A percentile compares a stretch with the other conserved stretches of the same genome.
phyloP scores from a whole-genome alignment of 2,888 invertebrate genomes.

The Pharmacophagus antenor region DNA sequence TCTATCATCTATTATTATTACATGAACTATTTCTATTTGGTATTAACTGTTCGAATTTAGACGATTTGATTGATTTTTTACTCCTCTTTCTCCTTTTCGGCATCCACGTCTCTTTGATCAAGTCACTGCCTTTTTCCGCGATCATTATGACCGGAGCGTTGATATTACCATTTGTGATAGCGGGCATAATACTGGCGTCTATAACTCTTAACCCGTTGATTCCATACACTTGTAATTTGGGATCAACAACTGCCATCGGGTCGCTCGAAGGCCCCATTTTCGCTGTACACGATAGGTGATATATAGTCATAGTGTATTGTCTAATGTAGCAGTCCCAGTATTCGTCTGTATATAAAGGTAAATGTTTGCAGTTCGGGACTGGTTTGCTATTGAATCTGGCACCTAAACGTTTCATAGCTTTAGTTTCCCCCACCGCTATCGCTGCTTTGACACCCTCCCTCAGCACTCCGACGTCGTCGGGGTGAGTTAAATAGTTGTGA shows the following conservation, averaged over 20 bases:
- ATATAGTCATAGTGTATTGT: conserved; percentile 93
- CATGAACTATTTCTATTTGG: conserved; percentile 46
- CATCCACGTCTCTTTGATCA: conserved; percentile 88
- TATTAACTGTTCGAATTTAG: conserved; percentile 44
- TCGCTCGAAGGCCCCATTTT: conserved; percentile 91
- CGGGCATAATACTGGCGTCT: conserved; percentile 94
- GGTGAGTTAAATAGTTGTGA: conserved; percentile 95
- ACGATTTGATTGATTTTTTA: conserved; percentile 52
- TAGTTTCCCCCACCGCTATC: conserved; percentile 88
- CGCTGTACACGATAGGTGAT: conserved; percentile 90
- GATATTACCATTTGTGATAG: conserved; percentile 92
- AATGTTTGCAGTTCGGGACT: conserved; percentile 90
- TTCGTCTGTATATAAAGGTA: conserved; percentile 88
- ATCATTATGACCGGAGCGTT: conserved; percentile 95
- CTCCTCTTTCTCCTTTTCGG: conserved; percentile 47
- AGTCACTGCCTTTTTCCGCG: conserved; percentile 91
- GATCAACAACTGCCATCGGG: conserved; percentile 90
- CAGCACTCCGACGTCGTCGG: conserved; percentile 90
- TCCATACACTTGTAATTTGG: conserved; percentile 88
- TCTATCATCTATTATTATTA: conserved; percentile 56
- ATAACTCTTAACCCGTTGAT: conserved; percentile 89
- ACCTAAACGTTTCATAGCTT: conserved; percentile 89
- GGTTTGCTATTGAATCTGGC: conserved; percentile 87
- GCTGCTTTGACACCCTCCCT: conserved; percentile 94
- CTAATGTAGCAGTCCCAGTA: conserved; percentile 92